Conservation (phyloP, 2,113 vertebrate genomes). For the Gymnorhina tibicen region DNA sequence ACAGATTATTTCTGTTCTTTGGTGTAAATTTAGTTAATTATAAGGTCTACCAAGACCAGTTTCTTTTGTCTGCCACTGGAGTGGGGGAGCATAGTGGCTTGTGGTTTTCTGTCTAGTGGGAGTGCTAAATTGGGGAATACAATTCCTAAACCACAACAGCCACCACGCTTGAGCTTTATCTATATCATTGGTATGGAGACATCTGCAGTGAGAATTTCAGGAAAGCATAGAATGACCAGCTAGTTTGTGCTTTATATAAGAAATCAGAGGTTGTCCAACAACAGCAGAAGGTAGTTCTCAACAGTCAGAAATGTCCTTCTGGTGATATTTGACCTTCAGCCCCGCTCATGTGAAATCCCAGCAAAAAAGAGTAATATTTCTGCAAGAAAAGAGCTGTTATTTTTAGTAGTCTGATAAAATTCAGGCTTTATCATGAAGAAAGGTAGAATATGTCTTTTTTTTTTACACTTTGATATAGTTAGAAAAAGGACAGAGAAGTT, state of each 20-base stretch:
- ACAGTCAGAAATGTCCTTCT: neutral
- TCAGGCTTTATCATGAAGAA: neutral
- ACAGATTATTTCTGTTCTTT: neutral
- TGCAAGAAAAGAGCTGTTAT: neutral
- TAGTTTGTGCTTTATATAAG: neutral
- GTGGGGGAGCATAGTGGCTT: accelerated
- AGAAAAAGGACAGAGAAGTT: neutral
- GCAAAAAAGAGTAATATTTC: neutral
- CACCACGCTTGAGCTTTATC: neutral
- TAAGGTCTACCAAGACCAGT: neutral
- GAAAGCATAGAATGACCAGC: neutral
- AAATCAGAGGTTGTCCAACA: neutral
- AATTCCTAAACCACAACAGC: neutral
- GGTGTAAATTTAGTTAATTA: neutral
- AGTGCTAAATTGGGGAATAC: neutral
- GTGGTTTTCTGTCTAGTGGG: neutral
- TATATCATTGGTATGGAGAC: neutral
- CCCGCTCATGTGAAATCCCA: neutral
- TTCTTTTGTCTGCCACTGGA: neutral
- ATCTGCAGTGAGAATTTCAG: neutral
- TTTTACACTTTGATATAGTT: neutral
- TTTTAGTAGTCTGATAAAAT: neutral
- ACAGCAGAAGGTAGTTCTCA: neutral
- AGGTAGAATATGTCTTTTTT: neutral
- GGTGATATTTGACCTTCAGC: neutral